These are phyloP conservation scores for Chymomyza costata DNA, from an alignment of 1,140 invertebrate species.

Conservation along the genomic window DNA sequence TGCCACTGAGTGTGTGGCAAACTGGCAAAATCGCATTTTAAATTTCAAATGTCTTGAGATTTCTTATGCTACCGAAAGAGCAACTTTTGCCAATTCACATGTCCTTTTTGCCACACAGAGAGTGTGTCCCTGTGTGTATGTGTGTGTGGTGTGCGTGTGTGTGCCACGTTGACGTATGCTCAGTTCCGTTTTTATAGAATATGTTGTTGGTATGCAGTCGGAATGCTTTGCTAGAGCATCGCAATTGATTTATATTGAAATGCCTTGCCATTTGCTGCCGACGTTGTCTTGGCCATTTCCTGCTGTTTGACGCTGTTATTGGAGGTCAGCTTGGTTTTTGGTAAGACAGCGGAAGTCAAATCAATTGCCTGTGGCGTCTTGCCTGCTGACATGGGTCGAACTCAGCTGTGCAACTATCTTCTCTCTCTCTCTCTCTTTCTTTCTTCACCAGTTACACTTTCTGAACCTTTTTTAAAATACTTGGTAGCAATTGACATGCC, in stretches of 20 bases:
- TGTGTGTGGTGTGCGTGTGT: too few species aligned
- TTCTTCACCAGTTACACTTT: too few species aligned
- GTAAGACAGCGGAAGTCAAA: slow-evolving; percentile 58
- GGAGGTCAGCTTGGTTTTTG: slow-evolving; percentile 11
- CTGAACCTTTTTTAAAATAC: too few species aligned
- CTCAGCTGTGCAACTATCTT: too few species aligned
- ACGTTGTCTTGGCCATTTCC: slow-evolving; percentile 50
- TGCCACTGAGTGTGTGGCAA: slow-evolving; percentile 3
- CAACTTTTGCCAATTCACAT: slow-evolving; percentile 54
- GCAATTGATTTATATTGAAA: slow-evolving; percentile 73
- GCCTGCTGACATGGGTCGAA: too few species aligned
- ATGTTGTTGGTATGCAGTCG: slow-evolving; percentile 35
- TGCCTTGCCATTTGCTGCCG: slow-evolving; percentile 43
- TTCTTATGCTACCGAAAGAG: slow-evolving; percentile 27
- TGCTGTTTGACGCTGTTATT: slow-evolving; percentile 20
- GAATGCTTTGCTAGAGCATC: slow-evolving; percentile 37
- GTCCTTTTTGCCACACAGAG: slow-evolving; percentile 52
- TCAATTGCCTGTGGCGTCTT: slow-evolving; percentile 55
- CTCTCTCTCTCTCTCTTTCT: too few species aligned
- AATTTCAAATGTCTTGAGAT: slow-evolving; percentile 73
- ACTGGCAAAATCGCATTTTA: slow-evolving; percentile 62
- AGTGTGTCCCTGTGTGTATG: not conserved
- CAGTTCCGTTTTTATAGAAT: slow-evolving; percentile 48
- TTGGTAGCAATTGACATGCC: too few species aligned
- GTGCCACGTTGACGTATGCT: slow-evolving; percentile 37